Evolutionary conservation across 2,888 invertebrate genomes (phyloP).

Genomic region (Formica aserva): DNA sequence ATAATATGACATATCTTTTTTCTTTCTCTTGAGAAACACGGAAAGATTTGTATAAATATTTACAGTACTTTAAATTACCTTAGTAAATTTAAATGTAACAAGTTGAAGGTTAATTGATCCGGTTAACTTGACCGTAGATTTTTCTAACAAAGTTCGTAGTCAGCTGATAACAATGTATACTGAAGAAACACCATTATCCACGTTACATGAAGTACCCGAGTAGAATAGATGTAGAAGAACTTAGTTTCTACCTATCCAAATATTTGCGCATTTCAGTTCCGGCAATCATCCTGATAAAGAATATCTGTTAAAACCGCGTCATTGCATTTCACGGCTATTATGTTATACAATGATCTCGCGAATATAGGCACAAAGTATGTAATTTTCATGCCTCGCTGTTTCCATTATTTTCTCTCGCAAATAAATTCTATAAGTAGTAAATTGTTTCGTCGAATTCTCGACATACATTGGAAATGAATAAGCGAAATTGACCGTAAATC

Average conservation of each 20-base stretch:
- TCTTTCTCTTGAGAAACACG: not conserved
- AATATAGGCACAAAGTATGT: not conserved
- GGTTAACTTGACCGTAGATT: slow-evolving; percentile 51
- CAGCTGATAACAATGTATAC: slow-evolving; percentile 56
- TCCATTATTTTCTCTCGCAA: not conserved
- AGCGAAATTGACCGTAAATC: slow-evolving; percentile 35
- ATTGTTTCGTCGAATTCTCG: slow-evolving; percentile 23
- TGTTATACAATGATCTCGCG: slow-evolving; percentile 24
- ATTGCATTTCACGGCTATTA: slow-evolving; percentile 26
- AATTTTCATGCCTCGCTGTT: slow-evolving; percentile 15
- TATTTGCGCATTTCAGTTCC: slow-evolving; percentile 52
- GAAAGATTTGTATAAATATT: slow-evolving; percentile 2
- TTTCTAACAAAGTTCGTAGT: slow-evolving; percentile 45
- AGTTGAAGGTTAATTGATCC: slow-evolving; percentile 21
- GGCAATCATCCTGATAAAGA: slow-evolving; percentile 51
- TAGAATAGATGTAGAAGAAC: slow-evolving; percentile 51
- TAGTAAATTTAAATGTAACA: slow-evolving; percentile 26
- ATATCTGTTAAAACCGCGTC: slow-evolving; percentile 42
- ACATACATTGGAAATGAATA: not conserved
- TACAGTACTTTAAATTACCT: not conserved
- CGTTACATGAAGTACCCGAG: slow-evolving; percentile 41
- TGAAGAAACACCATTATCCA: slow-evolving; percentile 55
- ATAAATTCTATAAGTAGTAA: slow-evolving; percentile 35
- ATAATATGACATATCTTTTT: slow-evolving; percentile 3
- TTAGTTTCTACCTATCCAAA: slow-evolving; percentile 50